Evolutionary conservation across 92 coral and sea anemone species (phyloP).

Genomic region (Zoanthus sociatus): DNA sequence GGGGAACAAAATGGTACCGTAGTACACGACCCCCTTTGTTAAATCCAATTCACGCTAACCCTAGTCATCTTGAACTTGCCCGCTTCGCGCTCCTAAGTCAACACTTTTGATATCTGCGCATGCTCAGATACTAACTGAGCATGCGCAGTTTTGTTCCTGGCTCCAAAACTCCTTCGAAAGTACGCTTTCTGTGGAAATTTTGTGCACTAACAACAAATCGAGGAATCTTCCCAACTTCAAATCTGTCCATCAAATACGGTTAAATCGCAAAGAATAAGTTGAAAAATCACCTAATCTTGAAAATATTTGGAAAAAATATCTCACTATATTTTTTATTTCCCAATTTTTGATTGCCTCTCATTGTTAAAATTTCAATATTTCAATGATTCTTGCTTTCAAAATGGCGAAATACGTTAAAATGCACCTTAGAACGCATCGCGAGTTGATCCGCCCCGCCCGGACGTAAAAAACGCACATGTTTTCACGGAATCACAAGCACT

Average conservation of each 20-base stretch:
- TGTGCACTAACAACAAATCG: slow-evolving; percentile 89
- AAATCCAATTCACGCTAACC: slow-evolving; percentile 80
- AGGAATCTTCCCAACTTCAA: slow-evolving; percentile 94
- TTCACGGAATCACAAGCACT: slow-evolving; percentile 83
- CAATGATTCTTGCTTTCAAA: slow-evolving; percentile 89
- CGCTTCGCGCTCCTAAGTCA: slow-evolving; percentile 91
- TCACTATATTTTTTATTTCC: slow-evolving; percentile 62
- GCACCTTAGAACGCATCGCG: slow-evolving; percentile 79
- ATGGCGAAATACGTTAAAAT: slow-evolving; percentile 96
- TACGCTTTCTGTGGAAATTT: slow-evolving; percentile 84
- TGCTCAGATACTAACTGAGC: slow-evolving; percentile 97
- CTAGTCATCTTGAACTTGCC: slow-evolving; percentile 98
- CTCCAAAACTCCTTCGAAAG: slow-evolving; percentile 77
- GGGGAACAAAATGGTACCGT: slow-evolving; percentile 74
- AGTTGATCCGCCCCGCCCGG: slow-evolving; percentile 95
- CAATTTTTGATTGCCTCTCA: slow-evolving; percentile 64
- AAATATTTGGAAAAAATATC: slow-evolving; percentile 65
- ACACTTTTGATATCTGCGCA: slow-evolving; percentile 92
- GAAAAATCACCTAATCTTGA: slow-evolving; percentile 64
- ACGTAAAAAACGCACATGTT: slow-evolving; percentile 95
- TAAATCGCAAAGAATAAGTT: slow-evolving; percentile 55
- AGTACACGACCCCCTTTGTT: slow-evolving; percentile 73
- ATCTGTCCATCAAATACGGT: slow-evolving; percentile 77
- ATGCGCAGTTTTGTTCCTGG: slow-evolving; percentile 84
- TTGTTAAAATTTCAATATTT: slow-evolving; percentile 80